Evolutionary conservation across 2,113 vertebrate genomes (phyloP), one percentile per base, ranked within the genome.

Genomic region (Natator depressus): DNA sequence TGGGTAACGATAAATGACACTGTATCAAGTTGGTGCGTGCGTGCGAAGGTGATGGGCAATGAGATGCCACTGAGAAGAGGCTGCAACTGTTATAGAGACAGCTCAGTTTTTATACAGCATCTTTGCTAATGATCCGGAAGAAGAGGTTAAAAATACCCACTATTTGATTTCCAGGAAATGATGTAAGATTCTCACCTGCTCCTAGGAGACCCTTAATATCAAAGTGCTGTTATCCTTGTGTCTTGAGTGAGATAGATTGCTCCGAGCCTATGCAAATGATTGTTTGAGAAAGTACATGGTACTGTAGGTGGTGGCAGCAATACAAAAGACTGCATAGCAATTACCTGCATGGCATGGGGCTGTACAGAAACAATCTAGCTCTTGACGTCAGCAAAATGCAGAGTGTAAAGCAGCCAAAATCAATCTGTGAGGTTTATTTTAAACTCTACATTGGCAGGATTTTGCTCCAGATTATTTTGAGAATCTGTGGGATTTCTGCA

Each of bases 1-100:
- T 97, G 96, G 91, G 93, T 97, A 96, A 94, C 94, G 97, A 96
- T 94, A 95, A 96, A 95, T 94, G 96, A 91, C 96, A 94, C 93
- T 27, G 50, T 85, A 88, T 92, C 90, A 69, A 80, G 89, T 82
- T 3, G 0, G 31, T 47, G 59, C 90, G 94, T 65, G 94, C 92
- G 93, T 19, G 9, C 88, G 85, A 89, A 90, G 95, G 84, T 87
- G 95, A 96, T 6, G 79, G 95, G 90, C 97, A 96, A 89, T 1
- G 0, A 93, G 93, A 96, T 75, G 89, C 85, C 94, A 91, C 83
- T 2, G 4, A 92, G 81, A 55, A 94, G 82, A 87, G 76, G 85
- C 92, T 89, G 84, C 87, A 92, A 88, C 93, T 95, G 90, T 95
- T 96, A 96, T 75, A 78, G 82, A 85, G 85, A 46, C 13, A 62